Conservation (phyloP, 2,888 invertebrate species). For the Rapana venosa region DNA sequence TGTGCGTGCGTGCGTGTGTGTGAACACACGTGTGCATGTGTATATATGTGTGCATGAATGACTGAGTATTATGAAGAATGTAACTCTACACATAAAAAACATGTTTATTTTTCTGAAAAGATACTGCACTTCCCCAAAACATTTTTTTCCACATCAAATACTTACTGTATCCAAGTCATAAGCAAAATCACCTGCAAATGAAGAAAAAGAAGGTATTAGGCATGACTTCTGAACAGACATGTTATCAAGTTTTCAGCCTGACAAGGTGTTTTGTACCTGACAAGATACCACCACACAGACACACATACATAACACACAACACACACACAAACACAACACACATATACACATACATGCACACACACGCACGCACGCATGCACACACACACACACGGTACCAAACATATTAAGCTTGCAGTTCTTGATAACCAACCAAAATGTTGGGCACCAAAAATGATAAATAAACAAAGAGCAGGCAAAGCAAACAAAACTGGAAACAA, state of each 20-base stretch:
- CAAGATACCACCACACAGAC: neutral
- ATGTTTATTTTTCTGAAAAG: neutral
- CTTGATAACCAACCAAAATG: no score
- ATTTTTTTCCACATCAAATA: constrained; percentile 14
- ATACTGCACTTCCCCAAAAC: neutral
- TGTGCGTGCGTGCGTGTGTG: neutral
- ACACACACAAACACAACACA: neutral
- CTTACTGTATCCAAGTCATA: constrained; percentile 62
- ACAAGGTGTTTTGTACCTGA: neutral
- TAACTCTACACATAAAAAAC: neutral
- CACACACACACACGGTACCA: neutral
- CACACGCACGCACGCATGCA: neutral
- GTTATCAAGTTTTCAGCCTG: no score
- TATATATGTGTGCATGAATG: neutral
- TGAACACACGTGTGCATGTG: neutral
- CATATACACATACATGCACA: neutral
- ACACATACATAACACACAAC: neutral
- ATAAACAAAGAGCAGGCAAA: no score
- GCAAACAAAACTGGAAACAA: no score
- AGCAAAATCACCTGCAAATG: constrained; percentile 62
- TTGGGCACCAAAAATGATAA: no score
- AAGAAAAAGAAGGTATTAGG: constrained; percentile 29
- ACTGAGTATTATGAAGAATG: neutral
- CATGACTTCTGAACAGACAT: no score
- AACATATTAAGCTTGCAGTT: neutral